Percentiles rank a stretch among this genome's conserved stretches.
Evolutionary conservation across 2,888 invertebrate genomes (phyloP).

Genomic region (Agrochola macilenta): DNA sequence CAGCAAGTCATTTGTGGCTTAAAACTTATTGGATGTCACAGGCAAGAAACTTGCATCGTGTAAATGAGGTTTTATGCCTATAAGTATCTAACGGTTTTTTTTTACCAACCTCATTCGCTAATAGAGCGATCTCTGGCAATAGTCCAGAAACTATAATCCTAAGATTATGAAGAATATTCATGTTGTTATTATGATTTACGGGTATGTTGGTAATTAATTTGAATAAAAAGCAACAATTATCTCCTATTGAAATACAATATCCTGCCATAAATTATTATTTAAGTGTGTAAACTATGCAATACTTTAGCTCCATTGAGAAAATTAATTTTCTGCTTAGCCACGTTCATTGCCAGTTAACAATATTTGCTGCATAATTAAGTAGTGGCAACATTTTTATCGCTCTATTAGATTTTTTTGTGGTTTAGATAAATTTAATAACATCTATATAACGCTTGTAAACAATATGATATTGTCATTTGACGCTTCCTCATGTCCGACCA

Average conservation of each 20-base stretch:
- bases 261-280: background rate
- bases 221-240: background rate
- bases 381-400: constrained; percentile 2
- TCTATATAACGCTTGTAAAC: constrained; percentile 7
- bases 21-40: no score
- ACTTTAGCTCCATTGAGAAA: background rate
- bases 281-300: background rate
- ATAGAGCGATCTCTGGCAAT: constrained; percentile 8
- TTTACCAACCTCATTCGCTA: background rate
- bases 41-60: no score
- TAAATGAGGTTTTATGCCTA: no score
- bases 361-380: constrained; percentile 1
- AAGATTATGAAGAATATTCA: constrained; percentile 6
- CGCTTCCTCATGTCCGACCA: background rate
- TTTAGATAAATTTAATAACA: background rate
- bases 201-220: background rate
- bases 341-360: constrained; percentile 19
- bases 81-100: no score
- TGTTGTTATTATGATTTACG: constrained; percentile 1
- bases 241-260: constrained; percentile 1
- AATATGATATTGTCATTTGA: background rate
- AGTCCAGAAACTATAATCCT: constrained; percentile 3
- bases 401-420: no score
- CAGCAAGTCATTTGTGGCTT: no score
- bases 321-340: background rate